Evolutionary conservation across 2,888 invertebrate genomes (phyloP), one percentile per base, ranked within the genome.

Genomic region (Mycogona germanica): DNA sequence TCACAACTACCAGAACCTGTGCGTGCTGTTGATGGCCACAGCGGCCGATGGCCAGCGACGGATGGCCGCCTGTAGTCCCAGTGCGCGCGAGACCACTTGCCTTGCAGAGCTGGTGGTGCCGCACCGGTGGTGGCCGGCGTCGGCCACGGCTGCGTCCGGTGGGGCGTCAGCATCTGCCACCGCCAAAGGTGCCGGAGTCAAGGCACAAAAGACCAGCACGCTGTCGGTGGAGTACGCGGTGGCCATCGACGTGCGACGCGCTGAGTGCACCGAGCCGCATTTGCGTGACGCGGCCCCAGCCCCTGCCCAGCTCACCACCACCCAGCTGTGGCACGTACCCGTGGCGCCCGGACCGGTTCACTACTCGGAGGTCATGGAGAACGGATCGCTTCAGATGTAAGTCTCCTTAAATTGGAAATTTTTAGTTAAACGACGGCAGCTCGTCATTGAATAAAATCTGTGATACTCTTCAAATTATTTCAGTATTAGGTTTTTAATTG

Each of bases 41-140:
- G 19, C 37, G 21, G n/a, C n/a, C n/a, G 57, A 62, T n/a, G 60
- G 77, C 60, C 73, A 77, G 50, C 77, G 81, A 3, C 73, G 92
- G 58, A 84, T 87, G 51, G 84, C 91, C 0, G 85, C 88, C n/a
- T 95, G 93, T 71, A 87, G 87, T 64, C 91, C 93, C 1, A 88
- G 87, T 67, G 87, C 87, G 12, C 86, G 88, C 66, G 89, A 92
- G 67, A 88, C 91, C 1, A 92, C 91, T 1, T 95, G 93, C 67
- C 76, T 95, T 51, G 89, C 89, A 0, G 85, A 87, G 64, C 74
- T 89, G 55, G 84, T 87, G 1, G 78, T 95, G 35, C 95, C 93
- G 0, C 82, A 87, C 9, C 80, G 81, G 51, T 95, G 93, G 93
- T 95, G 93, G 92, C 80, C 63, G 76, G 81, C 58, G 82, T 85